phyloP scores from a whole-genome alignment of 2,113 vertebrate genomes.

The Corvus moneduloides region DNA sequence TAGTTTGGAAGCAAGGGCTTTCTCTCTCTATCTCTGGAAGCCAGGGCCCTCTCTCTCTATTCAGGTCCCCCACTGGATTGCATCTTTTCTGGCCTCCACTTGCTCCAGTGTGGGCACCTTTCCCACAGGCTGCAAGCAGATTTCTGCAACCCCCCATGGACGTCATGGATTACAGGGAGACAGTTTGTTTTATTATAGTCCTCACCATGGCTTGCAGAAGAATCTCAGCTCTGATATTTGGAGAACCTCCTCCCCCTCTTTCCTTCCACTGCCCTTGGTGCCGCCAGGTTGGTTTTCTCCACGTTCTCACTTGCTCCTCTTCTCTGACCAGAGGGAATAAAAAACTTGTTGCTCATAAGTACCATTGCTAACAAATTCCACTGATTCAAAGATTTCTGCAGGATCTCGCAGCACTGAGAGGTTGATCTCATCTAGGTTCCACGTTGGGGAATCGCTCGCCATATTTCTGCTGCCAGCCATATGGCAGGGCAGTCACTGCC shows the following conservation, averaged over 20 bases:
- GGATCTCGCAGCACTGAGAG: neutral
- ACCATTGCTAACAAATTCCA: neutral
- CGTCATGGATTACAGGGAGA: neutral
- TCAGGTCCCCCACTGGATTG: neutral
- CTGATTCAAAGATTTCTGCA: neutral
- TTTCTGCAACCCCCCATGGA: neutral
- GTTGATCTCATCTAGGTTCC: neutral
- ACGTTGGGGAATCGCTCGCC: fast-evolving
- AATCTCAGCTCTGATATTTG: neutral
- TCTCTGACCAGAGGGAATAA: neutral
- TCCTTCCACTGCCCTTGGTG: neutral
- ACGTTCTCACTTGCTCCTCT: neutral
- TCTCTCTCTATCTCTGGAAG: neutral
- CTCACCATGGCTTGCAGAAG: neutral
- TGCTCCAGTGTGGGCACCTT: neutral
- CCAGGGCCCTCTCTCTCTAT: neutral
- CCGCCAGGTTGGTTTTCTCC: neutral
- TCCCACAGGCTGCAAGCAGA: neutral
- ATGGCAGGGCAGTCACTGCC: fast-evolving
- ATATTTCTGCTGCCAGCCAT: neutral
- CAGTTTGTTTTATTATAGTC: neutral
- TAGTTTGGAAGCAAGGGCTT: neutral
- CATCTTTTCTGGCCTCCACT: neutral
- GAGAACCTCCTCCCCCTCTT: neutral
- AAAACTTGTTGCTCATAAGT: neutral